Conservation (phyloP, 92 coral and sea anemone species). For the Diadumene lineata region DNA sequence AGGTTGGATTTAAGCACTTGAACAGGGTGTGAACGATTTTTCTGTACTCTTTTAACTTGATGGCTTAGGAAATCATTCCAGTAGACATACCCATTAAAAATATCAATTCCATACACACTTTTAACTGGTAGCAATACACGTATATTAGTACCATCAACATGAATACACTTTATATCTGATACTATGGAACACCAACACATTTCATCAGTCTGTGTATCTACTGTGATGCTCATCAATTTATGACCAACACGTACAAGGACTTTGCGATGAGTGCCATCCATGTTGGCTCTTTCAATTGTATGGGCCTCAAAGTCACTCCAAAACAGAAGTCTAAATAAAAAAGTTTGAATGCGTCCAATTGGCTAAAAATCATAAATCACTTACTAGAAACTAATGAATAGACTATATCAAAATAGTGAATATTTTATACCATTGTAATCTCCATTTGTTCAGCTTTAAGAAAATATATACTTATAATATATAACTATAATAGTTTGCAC, state of each 20-base stretch:
- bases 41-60: conserved; percentile 54
- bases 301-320: conserved; percentile 91
- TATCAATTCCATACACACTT: conserved; percentile 88
- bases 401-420: too few species aligned
- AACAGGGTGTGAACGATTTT: conserved; percentile 39
- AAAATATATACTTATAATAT: too few species aligned
- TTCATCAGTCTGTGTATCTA: conserved; percentile 58
- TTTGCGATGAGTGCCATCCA: conserved; percentile 85
- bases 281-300: conserved; percentile 81
- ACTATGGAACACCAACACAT: conserved; percentile 82
- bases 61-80: conserved; percentile 84
- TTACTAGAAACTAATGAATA: too few species aligned
- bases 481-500: too few species aligned
- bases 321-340: conserved; percentile 57
- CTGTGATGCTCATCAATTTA: conserved; percentile 88
- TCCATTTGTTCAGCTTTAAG: too few species aligned
- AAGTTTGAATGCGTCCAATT: too few species aligned
- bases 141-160: conserved; percentile 63
- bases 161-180: conserved; percentile 55
- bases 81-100: conserved; percentile 71
- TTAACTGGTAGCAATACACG: conserved; percentile 44
- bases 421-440: too few species aligned
- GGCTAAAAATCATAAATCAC: too few species aligned
- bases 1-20: conserved; percentile 63
- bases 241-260: conserved; percentile 56